Conservation (phyloP, 2,888 invertebrate species). For the Ornithoptera alexandrae region DNA sequence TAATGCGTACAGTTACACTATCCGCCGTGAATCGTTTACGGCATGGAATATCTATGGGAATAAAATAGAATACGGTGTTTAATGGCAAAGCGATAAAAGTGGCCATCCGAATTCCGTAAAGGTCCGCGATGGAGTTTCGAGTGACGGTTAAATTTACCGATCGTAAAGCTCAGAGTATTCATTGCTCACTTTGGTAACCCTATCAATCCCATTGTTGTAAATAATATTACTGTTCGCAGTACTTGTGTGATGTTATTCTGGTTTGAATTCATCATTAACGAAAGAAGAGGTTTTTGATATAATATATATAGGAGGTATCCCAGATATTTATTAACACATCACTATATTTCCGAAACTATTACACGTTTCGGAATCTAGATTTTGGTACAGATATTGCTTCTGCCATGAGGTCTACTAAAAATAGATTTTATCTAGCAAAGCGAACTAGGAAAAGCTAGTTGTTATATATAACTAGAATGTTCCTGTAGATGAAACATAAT, state of each 20-base stretch:
- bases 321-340: too few species aligned
- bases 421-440: too few species aligned
- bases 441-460: too few species aligned
- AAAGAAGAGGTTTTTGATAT: too few species aligned
- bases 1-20: constrained; percentile 38
- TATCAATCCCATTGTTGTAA: constrained; percentile 13
- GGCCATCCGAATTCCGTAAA: constrained; percentile 48
- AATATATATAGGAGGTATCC: too few species aligned
- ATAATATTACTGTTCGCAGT: constrained; percentile 5
- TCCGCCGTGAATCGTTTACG: constrained; percentile 35
- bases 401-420: too few species aligned
- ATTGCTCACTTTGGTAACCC: constrained; percentile 38
- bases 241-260: neutral
- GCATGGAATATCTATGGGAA: constrained; percentile 39
- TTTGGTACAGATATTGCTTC: too few species aligned
- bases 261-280: neutral
- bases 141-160: constrained; percentile 40
- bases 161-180: constrained; percentile 42
- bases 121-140: constrained; percentile 41
- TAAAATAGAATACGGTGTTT: constrained; percentile 45
- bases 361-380: too few species aligned
- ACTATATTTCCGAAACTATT: too few species aligned
- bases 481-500: too few species aligned
- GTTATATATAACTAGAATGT: too few species aligned
- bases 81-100: constrained; percentile 44